Evolutionary conservation across 1,140 invertebrate species (phyloP), one percentile per base, ranked within the genome.

Genomic region (Bombus superbus): DNA sequence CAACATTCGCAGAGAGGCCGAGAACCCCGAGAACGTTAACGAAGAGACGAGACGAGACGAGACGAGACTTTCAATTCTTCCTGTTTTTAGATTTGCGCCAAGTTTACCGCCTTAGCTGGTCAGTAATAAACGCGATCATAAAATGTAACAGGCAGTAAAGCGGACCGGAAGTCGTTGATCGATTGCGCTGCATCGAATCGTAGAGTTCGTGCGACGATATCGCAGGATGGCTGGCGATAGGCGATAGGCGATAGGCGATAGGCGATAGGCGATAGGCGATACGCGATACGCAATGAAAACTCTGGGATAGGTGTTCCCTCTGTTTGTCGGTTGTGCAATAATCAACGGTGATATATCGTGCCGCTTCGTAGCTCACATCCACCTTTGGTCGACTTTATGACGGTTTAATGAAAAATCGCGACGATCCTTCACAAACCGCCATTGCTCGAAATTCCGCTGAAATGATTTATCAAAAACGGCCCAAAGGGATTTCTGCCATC

Each of bases 341-440:
- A 75, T 75, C 73, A 75, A 44, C 9, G 32, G n/a, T 22, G 8
- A 53, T 47, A 74, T 47, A 35, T 47, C n/a, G n/a, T 9, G 13
- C n/a, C 40, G 40, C 28, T 73, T 73, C 22, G 13, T 25, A n/a
- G 25, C 38, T 28, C 68, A 13, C 68, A 11, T 40, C 25, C 22
- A 40, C 38, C 10, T 38, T 71, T 38, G 22, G 25, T 28, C 38
- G 42, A 74, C 44, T 44, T 74, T 38, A 32, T 25, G 72, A n/a
- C 15, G 72, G 42, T 44, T n/a, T 47, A 74, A 74, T 74, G 72
- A 74, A 74, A 74, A 74, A 74, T 74, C 72, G 40, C n/a, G 40
- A 13, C 42, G 32, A 75, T 75, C 44, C 44, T 32, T 75, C 73
- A 53, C 44, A 22, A n/a, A 35, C 32, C 32, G 72, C 28, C 32